Conservation (phyloP, 2,113 vertebrate genomes). For the Romanogobio albipinnatus region DNA sequence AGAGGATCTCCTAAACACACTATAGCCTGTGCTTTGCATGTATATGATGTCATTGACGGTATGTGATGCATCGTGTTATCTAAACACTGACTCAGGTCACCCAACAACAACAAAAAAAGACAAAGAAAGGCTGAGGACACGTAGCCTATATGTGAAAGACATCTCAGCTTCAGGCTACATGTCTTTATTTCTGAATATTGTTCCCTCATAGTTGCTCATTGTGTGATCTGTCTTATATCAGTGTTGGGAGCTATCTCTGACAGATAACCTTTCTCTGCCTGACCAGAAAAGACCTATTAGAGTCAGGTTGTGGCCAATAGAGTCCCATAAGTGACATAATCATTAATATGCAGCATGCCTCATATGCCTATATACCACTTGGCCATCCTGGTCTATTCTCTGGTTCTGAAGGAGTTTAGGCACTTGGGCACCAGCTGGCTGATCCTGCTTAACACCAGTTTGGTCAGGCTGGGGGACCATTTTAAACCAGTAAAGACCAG, state of each 20-base stretch:
- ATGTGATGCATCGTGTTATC: conserved; percentile 16
- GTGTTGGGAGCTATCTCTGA: conserved; percentile 9
- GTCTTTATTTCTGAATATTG: background rate
- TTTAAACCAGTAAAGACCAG: background rate
- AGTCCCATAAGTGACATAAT: background rate
- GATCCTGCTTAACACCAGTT: background rate
- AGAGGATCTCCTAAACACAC: background rate
- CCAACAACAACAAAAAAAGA: no score
- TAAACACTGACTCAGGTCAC: background rate
- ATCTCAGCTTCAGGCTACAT: background rate
- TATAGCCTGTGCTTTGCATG: conserved; percentile 18
- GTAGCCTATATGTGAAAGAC: background rate
- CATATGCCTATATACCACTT: background rate
- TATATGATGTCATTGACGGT: conserved; percentile 30
- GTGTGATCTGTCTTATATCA: background rate
- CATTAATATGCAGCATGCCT: background rate
- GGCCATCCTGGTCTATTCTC: background rate
- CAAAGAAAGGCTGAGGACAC: background rate
- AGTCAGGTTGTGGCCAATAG: background rate
- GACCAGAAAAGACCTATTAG: background rate
- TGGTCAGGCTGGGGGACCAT: background rate
- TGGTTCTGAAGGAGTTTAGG: background rate
- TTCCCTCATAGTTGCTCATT: background rate
- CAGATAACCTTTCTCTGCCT: background rate
- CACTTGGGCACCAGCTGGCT: no score